Percentiles rank a stretch among this genome's conserved stretches.
Conservation (phyloP, 2,797 vertebrate genomes). For the Enoplosus armatus region DNA sequence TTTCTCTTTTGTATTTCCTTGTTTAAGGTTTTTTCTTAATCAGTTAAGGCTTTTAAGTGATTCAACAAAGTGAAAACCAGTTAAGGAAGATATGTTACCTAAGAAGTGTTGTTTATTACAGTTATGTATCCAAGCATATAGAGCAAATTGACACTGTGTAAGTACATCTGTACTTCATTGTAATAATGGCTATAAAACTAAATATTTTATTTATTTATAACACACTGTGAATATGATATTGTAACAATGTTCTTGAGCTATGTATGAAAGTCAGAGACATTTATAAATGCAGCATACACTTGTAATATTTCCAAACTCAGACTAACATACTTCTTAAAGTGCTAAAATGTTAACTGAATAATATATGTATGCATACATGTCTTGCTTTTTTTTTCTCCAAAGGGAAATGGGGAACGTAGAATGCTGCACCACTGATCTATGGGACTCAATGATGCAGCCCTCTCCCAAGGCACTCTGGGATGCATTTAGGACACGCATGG, state of each 20-base stretch:
- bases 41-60: slow-evolving; percentile 12
- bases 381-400: slow-evolving; percentile 42
- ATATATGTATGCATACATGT: slow-evolving; percentile 41
- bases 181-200: background rate
- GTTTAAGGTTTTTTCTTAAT: background rate
- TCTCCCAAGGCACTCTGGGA: slow-evolving; percentile 80
- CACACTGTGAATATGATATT: background rate
- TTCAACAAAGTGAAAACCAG: slow-evolving; percentile 7
- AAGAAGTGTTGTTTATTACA: too few relatives aligned
- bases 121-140: background rate
- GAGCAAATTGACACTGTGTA: background rate
- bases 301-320: slow-evolving; percentile 32
- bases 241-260: background rate
- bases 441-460: slow-evolving; percentile 73
- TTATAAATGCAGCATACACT: background rate
- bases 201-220: background rate
- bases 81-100: background rate
- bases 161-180: background rate
- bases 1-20: slow-evolving; percentile 45
- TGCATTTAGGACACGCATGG: slow-evolving; percentile 80
- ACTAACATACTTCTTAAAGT: slow-evolving; percentile 45
- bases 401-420: slow-evolving; percentile 60
- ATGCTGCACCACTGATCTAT: slow-evolving; percentile 74
- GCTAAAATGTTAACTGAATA: slow-evolving; percentile 50
- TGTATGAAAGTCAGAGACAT: background rate